Conservation (phyloP, 2,888 invertebrate species). For the Pheosia tremula region DNA sequence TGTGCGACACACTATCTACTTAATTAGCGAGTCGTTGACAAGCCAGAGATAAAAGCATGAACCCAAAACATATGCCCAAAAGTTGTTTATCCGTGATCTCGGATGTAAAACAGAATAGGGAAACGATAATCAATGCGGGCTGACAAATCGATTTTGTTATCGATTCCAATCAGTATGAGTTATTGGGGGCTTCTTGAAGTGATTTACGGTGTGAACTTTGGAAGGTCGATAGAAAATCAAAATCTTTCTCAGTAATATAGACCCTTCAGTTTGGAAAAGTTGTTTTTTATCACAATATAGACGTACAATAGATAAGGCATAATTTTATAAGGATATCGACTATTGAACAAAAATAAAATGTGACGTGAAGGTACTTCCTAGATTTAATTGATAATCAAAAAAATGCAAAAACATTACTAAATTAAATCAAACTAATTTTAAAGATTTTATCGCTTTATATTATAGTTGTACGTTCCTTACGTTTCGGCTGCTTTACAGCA, state of each 20-base stretch:
- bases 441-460: too few species aligned
- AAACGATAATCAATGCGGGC: constrained; percentile 19
- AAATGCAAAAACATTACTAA: too few species aligned
- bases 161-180: constrained; percentile 1
- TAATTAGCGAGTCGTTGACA: constrained; percentile 6
- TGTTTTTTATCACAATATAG: too few species aligned
- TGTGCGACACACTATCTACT: neutral
- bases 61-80: constrained; percentile 17
- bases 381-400: too few species aligned
- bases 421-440: too few species aligned
- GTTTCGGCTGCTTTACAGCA: too few species aligned
- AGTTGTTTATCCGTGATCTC: neutral
- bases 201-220: constrained; percentile 2
- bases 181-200: neutral
- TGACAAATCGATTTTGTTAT: constrained; percentile 27
- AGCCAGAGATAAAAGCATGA: constrained; percentile 16
- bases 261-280: neutral
- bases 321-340: too few species aligned
- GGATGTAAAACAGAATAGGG: constrained; percentile 7
- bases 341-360: too few species aligned
- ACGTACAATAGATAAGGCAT: too few species aligned
- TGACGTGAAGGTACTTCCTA: too few species aligned
- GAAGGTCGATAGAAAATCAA: neutral
- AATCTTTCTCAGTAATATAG: neutral
- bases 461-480: too few species aligned